phyloP scores from a whole-genome alignment of 1,140 invertebrate species.

The Ostrea edulis region DNA sequence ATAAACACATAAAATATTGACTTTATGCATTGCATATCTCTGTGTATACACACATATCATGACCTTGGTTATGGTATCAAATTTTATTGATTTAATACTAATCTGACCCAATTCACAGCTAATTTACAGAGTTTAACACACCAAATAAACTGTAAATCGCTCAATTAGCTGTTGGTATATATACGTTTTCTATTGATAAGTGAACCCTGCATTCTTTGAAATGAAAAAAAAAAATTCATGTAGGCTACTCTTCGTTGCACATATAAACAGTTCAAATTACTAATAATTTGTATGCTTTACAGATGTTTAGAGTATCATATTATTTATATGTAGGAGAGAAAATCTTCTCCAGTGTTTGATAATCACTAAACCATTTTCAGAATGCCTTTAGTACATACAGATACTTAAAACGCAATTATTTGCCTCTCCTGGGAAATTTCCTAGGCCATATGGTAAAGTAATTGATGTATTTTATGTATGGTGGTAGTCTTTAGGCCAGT shows the following conservation, averaged over 20 bases:
- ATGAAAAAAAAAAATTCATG: no score
- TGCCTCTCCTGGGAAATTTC: background rate
- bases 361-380: slow-evolving; percentile 2
- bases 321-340: background rate
- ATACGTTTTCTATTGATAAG: background rate
- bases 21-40: background rate
- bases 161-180: slow-evolving; percentile 30
- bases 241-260: no score
- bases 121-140: background rate
- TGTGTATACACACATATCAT: background rate
- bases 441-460: background rate
- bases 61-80: background rate
- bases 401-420: background rate
- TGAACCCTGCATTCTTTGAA: background rate
- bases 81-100: slow-evolving; percentile 39
- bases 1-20: background rate
- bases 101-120: background rate
- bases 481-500: background rate
- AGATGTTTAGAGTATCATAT: background rate
- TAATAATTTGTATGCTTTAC: background rate
- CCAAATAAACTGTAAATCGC: background rate
- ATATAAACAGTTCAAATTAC: no score
- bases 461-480: slow-evolving; percentile 27
- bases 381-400: slow-evolving; percentile 5
- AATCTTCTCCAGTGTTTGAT: background rate